Percentiles rank a stretch among this genome's conserved stretches.
Conservation (phyloP, 2,888 invertebrate species). For the Sthenelais limicola region DNA sequence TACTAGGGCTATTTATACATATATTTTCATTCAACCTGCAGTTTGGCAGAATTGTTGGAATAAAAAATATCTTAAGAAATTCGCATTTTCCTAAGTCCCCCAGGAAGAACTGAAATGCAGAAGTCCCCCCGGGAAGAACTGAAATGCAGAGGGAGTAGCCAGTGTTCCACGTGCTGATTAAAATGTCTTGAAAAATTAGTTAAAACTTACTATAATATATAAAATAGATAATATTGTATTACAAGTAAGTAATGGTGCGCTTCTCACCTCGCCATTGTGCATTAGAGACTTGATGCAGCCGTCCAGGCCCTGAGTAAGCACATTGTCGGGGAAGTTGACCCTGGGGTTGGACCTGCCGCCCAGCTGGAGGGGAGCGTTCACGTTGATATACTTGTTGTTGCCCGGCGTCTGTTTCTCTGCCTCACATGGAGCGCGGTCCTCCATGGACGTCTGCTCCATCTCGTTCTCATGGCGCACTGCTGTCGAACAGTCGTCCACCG, state of each 20-base stretch:
- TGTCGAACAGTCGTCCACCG: slow-evolving; percentile 92
- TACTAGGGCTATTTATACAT: too few relatives aligned
- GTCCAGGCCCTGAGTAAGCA: slow-evolving; percentile 83
- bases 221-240: too few relatives aligned
- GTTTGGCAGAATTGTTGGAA: too few relatives aligned
- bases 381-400: slow-evolving; percentile 95
- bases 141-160: too few relatives aligned
- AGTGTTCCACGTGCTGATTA: too few relatives aligned
- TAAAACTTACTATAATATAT: too few relatives aligned
- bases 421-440: slow-evolving; percentile 92
- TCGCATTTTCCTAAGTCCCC: too few relatives aligned
- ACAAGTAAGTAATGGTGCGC: not conserved
- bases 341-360: slow-evolving; percentile 78
- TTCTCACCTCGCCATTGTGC: slow-evolving; percentile 83
- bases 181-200: too few relatives aligned
- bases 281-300: slow-evolving; percentile 96
- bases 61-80: too few relatives aligned
- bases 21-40: too few relatives aligned
- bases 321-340: slow-evolving; percentile 49
- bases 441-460: slow-evolving; percentile 78
- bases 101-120: too few relatives aligned
- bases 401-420: slow-evolving; percentile 93
- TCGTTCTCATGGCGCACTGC: slow-evolving; percentile 88
- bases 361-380: slow-evolving; percentile 94
- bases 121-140: too few relatives aligned